Evolutionary conservation across 2,797 vertebrate genomes (phyloP).

Genomic region (Hipposideros larvatus): DNA sequence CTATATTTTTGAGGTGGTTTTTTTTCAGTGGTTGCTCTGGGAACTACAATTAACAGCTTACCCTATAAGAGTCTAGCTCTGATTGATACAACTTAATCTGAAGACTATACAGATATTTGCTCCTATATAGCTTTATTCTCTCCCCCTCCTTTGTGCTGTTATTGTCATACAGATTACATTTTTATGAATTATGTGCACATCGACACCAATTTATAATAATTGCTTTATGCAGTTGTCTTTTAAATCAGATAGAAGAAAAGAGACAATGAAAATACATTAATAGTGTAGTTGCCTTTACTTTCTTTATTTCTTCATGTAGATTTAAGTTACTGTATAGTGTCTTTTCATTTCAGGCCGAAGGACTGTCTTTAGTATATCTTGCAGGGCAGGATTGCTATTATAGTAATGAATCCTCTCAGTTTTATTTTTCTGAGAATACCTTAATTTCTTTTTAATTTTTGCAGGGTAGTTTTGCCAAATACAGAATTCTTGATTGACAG

Average conservation of each 20-base stretch:
- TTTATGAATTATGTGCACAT: not conserved
- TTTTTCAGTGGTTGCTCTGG: not conserved
- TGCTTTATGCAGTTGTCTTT: not conserved
- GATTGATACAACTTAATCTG: not conserved
- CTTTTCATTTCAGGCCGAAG: not conserved
- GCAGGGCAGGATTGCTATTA: not conserved
- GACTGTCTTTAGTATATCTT: not conserved
- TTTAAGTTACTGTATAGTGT: not conserved
- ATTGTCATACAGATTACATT: not conserved
- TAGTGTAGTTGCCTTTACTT: not conserved
- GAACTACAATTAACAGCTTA: not conserved
- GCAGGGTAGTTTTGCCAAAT: not conserved
- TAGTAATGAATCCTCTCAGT: not conserved
- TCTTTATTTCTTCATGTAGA: not conserved
- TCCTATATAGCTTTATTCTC: not conserved
- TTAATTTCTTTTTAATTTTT: constrained; percentile 8
- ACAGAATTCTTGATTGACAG: not conserved
- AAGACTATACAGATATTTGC: not conserved
- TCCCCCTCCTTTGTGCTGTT: not conserved
- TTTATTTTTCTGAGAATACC: not conserved
- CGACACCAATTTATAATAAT: not conserved
- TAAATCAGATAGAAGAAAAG: not conserved
- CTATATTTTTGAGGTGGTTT: not conserved
- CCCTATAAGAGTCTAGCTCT: not conserved
- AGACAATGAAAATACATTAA: not conserved